Conservation (phyloP, 2,113 vertebrate genomes). For the Theristicus caerulescens region DNA sequence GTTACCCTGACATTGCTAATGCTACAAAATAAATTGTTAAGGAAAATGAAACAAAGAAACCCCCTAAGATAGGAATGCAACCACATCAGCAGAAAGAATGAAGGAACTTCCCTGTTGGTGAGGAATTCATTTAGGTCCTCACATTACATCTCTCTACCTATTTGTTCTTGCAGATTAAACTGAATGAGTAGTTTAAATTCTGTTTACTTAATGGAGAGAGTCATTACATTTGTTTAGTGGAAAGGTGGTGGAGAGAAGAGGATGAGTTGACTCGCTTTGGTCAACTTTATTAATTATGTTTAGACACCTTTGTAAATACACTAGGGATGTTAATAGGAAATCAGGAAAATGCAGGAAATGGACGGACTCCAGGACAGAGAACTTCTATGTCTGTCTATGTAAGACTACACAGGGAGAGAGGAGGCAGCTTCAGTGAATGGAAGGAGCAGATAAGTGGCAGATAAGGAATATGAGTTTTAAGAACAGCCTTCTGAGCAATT, state of each 20-base stretch:
- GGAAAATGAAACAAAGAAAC: not conserved
- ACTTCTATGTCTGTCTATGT: not conserved
- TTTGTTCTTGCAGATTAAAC: not conserved
- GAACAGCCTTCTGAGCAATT: not conserved
- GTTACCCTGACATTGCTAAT: not conserved
- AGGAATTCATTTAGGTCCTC: not conserved
- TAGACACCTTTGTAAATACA: not conserved
- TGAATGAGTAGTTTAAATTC: not conserved
- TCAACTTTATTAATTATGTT: not conserved
- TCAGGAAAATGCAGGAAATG: not conserved
- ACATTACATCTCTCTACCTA: not conserved
- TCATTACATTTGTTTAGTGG: not conserved
- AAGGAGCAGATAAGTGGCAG: not conserved
- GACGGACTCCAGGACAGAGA: not conserved
- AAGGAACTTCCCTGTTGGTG: not conserved
- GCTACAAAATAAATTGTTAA: not conserved
- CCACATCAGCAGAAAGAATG: not conserved
- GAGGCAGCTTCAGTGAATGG: not conserved
- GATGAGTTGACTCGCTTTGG: not conserved
- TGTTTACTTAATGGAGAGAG: not conserved
- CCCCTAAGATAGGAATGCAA: not conserved
- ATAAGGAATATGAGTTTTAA: not conserved
- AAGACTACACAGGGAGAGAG: not conserved
- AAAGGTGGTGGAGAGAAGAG: not conserved
- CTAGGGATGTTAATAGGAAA: not conserved